Evolutionary conservation across 2,888 invertebrate species (phyloP).

Genomic region (Conops quadrifasciatus): DNA sequence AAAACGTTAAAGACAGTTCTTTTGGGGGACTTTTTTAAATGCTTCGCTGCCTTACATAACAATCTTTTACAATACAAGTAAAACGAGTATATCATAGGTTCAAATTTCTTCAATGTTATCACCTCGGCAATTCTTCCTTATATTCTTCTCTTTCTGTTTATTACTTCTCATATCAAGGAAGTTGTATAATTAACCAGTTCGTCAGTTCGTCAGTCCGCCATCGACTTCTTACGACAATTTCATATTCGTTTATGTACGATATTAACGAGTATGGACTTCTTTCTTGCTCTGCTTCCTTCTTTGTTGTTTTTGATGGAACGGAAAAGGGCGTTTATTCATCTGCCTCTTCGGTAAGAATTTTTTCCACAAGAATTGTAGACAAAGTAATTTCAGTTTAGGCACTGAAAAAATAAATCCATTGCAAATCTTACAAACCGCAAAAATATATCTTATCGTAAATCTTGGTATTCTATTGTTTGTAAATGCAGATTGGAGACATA

Average conservation of each 20-base stretch:
- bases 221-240: no score
- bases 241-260: no score
- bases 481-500: no score
- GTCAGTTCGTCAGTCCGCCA: no score
- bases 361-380: background rate
- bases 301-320: background rate
- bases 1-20: background rate
- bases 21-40: background rate
- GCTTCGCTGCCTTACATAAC: background rate
- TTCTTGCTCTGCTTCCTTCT: no score
- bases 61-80: background rate
- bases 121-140: constrained; percentile 6
- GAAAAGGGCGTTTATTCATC: constrained; percentile 3
- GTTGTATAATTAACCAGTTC: no score
- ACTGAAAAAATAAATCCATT: no score
- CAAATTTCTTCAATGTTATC: constrained; percentile 26
- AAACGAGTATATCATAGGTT: background rate
- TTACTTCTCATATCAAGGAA: background rate
- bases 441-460: no score
- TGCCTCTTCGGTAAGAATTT: background rate
- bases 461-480: no score
- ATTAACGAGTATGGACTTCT: no score
- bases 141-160: background rate
- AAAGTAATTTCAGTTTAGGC: background rate
- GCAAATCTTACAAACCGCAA: no score